Base-by-base conservation (phyloP, 2,113 vertebrate species). In the Perccottus glenii region DNA sequence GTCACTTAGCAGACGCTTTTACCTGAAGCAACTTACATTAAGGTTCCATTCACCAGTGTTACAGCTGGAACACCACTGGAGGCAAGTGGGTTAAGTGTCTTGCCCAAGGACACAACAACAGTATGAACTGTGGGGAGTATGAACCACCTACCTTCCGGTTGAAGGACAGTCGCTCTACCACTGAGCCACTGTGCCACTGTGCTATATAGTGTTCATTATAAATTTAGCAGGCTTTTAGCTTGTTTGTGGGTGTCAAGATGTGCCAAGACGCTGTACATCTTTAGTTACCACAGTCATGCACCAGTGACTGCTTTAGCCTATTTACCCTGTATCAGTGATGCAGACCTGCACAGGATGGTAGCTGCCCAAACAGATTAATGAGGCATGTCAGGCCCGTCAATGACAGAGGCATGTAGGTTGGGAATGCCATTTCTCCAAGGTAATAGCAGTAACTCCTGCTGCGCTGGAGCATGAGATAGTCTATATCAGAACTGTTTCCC, bases 271-370 rank as follows among this genome's bases (percentile, higher is more conserved):
- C 15, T 66, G 58, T 27, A 38, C 50, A 40, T 67, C 62, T 73
- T 65, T 46, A 57, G 59, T 71, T 74, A 70, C 50, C 56, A 62
- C 62, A 67, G 48, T 60, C 19, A 38, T 56, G 65, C 62, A 47
- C 47, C 16, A 11, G 11, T 49, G 50, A 62, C 60, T 66, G 52
- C 67, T 73, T 48, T 65, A 61, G 58, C 58, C 58, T 73, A 66
- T 75, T 84, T 70, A 68, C 50, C 51, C 49, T 0, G 46, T 35
- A 66, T 83, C 60, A 67, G 74, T 63, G 64, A 68, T 72, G 58
- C 40, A 69, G 75, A 71, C 64, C 55, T 59, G 59, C 66, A 36
- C 40, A 58, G 58, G 52, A 60, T 45, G 47, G 57, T 73, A 67
- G 71, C 35, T 62, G 68, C 56, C 49, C 45, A 40, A 55, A 73